A percentile compares a stretch with the other conserved stretches of the same genome.
These are phyloP conservation scores for Ormyrus nitidulus DNA, from an alignment of 2,888 invertebrate genomes.

Conservation along the genomic window DNA sequence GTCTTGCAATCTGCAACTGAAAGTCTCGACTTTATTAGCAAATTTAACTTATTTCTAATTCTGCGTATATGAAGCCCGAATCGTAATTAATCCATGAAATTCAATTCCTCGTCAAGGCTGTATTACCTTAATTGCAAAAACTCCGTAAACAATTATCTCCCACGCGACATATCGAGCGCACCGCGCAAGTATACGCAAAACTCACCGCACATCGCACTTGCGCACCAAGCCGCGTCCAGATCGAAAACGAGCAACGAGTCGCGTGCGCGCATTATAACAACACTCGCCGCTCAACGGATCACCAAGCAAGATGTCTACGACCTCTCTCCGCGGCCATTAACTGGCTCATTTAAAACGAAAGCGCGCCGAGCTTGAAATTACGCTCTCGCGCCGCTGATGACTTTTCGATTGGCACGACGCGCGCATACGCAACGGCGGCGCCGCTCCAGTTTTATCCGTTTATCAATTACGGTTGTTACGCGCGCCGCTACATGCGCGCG, in stretches of 20 bases:
- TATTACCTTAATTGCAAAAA: too few species aligned
- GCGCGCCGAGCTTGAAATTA: conserved; percentile 6
- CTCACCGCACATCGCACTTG: too few species aligned
- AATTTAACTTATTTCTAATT: too few species aligned
- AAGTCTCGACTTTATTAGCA: too few species aligned
- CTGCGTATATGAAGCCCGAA: too few species aligned
- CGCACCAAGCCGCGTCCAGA: background rate
- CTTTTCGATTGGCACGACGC: conserved; percentile 11
- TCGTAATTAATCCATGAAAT: too few species aligned
- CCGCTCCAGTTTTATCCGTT: conserved; percentile 7
- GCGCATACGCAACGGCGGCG: background rate
- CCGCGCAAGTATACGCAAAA: too few species aligned
- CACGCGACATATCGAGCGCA: too few species aligned
- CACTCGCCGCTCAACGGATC: background rate
- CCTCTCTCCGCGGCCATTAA: background rate
- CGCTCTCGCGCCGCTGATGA: background rate
- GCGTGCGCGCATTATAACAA: background rate
- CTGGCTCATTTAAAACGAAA: conserved; percentile 13
- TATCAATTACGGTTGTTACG: conserved; percentile 34
- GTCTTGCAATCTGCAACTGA: too few species aligned
- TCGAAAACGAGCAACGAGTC: background rate
- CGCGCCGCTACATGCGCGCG: background rate
- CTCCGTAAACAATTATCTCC: too few species aligned
- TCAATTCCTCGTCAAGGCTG: too few species aligned
- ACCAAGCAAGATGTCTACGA: background rate